Percentiles rank a stretch among this genome's conserved stretches.
These are phyloP conservation scores for Leptinotarsa lineolata DNA, from an alignment of 1,140 invertebrate species.

Conservation along the genomic window DNA sequence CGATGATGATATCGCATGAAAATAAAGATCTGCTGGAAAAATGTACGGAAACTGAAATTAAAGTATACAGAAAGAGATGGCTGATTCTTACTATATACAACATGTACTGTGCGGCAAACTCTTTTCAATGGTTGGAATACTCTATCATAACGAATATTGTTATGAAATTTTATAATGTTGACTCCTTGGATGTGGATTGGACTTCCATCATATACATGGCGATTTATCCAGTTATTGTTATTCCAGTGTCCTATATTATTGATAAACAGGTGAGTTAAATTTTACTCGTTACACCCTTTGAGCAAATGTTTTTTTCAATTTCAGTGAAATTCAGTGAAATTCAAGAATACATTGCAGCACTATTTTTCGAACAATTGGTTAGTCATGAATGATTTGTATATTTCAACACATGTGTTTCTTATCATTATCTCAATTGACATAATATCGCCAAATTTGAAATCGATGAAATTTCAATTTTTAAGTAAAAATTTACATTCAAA, in stretches of 20 bases:
- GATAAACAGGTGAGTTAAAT: conserved; percentile 42
- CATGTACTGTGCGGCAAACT: conserved; percentile 55
- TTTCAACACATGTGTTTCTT: too few relatives aligned
- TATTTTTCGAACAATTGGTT: too few relatives aligned
- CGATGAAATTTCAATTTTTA: too few relatives aligned
- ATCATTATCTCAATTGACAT: too few relatives aligned
- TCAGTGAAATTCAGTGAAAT: too few relatives aligned
- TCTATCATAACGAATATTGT: conserved; percentile 62
- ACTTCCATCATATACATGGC: conserved; percentile 52
- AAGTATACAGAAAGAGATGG: conserved; percentile 42
- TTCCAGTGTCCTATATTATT: conserved; percentile 47
- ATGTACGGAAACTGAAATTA: background rate
- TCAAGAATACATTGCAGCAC: too few relatives aligned
- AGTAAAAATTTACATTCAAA: too few relatives aligned
- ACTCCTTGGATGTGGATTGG: conserved; percentile 67
- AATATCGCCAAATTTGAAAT: too few relatives aligned
- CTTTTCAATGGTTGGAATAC: conserved; percentile 64
- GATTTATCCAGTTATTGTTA: conserved; percentile 45
- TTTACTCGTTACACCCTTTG: too few relatives aligned
- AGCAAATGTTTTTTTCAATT: too few relatives aligned
- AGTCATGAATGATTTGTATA: too few relatives aligned
- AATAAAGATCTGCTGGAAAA: conserved; percentile 16
- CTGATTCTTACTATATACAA: conserved; percentile 39
- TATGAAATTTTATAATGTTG: conserved; percentile 61
- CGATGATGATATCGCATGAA: conserved; percentile 9